A percentile compares a stretch with the other conserved stretches of the same genome.
Conservation (phyloP, 2,797 vertebrate genomes). For the Fringilla coelebs region DNA sequence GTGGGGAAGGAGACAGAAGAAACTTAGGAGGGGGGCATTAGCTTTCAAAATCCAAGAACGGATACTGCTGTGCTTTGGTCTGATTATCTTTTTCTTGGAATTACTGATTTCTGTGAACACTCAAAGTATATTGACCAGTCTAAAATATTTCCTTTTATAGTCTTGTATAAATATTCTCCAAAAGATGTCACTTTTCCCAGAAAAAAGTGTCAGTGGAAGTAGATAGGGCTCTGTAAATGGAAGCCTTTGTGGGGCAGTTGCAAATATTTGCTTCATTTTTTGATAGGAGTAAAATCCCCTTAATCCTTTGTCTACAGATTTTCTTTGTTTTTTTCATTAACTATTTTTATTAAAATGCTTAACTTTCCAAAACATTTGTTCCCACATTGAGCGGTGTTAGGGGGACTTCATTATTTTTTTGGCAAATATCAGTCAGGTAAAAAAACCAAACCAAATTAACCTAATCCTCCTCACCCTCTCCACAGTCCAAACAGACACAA, state of each 20-base stretch:
- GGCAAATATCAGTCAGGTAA: neutral
- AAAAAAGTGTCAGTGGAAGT: neutral
- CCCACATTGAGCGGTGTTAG: neutral
- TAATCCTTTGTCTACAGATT: neutral
- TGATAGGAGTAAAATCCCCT: neutral
- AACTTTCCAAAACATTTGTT: neutral
- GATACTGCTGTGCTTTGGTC: neutral
- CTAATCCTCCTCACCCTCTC: neutral
- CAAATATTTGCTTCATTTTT: neutral
- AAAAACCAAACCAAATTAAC: neutral
- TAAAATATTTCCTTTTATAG: neutral
- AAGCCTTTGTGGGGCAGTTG: neutral
- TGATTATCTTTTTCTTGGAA: neutral
- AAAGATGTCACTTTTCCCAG: neutral
- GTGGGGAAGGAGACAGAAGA: neutral
- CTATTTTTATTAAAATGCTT: neutral
- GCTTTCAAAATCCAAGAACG: neutral
- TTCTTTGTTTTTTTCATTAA: neutral
- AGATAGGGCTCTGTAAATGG: neutral
- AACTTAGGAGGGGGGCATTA: neutral
- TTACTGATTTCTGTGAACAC: neutral
- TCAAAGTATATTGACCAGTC: neutral
- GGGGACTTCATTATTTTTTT: accelerated
- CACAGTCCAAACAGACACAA: neutral
- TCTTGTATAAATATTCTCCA: neutral